A percentile compares a stretch with the other conserved stretches of the same genome.
Conservation (phyloP, 2,797 vertebrate genomes). For the Acrossocheilus fasciatus region DNA sequence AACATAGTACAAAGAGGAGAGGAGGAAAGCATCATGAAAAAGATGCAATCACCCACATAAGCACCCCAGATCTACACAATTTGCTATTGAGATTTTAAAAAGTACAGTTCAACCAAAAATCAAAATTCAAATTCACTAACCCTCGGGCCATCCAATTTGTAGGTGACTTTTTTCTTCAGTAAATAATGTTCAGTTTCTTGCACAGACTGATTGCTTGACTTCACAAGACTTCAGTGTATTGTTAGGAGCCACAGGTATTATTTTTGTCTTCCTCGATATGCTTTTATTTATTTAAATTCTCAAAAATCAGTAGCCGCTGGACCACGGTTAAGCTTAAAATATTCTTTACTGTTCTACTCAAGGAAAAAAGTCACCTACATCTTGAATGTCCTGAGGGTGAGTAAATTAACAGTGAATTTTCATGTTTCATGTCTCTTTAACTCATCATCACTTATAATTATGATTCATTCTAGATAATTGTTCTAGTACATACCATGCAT, state of each 20-base stretch:
- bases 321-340: background rate
- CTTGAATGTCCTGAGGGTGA: background rate
- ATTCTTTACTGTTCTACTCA: background rate
- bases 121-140: background rate
- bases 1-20: background rate
- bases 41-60: background rate
- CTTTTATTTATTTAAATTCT: background rate
- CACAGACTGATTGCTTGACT: background rate
- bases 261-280: background rate
- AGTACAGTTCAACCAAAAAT: background rate
- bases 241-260: background rate
- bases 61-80: background rate
- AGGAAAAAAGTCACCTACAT: background rate
- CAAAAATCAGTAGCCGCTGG: background rate
- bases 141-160: background rate
- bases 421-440: background rate
- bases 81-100: background rate
- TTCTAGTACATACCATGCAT: background rate
- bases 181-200: background rate
- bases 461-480: background rate
- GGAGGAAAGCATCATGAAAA: background rate
- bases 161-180: background rate
- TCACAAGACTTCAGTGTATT: background rate
- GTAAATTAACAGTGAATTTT: background rate
- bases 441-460: background rate